Percentiles rank a stretch among this genome's conserved stretches.
phyloP scores from a whole-genome alignment of 2,888 invertebrate species.

The Noctua janthina region DNA sequence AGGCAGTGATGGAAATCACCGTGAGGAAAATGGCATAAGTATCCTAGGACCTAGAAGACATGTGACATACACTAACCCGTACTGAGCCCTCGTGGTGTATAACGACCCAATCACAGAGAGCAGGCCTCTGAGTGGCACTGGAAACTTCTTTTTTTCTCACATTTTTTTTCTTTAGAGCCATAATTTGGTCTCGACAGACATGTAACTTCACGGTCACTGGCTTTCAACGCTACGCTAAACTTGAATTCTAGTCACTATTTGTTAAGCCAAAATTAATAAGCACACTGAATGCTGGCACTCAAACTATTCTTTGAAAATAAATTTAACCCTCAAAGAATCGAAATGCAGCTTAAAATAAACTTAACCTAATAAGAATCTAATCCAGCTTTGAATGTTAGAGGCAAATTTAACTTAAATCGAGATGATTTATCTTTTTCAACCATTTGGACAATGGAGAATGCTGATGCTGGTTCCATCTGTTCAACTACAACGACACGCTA shows the following conservation, averaged over 20 bases:
- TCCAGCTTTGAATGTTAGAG: too few species aligned
- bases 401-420: too few species aligned
- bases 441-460: too few species aligned
- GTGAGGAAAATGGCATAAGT: background rate
- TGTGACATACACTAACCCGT: background rate
- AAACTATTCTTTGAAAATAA: too few species aligned
- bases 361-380: too few species aligned
- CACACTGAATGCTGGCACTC: too few species aligned
- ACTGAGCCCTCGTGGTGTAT: background rate
- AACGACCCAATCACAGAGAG: background rate
- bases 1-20: too few species aligned
- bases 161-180: background rate
- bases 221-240: conserved; percentile 11
- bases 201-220: conserved; percentile 22
- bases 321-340: too few species aligned
- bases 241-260: background rate
- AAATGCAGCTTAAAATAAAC: too few species aligned
- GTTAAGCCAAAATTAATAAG: background rate
- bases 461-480: too few species aligned
- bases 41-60: background rate
- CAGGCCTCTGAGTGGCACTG: background rate
- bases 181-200: background rate
- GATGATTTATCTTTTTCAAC: too few species aligned
- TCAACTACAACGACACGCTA: too few species aligned
- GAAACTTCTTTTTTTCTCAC: background rate